Base-by-base conservation (phyloP, 2,797 vertebrate species). In the Podarcis lilfordi region DNA sequence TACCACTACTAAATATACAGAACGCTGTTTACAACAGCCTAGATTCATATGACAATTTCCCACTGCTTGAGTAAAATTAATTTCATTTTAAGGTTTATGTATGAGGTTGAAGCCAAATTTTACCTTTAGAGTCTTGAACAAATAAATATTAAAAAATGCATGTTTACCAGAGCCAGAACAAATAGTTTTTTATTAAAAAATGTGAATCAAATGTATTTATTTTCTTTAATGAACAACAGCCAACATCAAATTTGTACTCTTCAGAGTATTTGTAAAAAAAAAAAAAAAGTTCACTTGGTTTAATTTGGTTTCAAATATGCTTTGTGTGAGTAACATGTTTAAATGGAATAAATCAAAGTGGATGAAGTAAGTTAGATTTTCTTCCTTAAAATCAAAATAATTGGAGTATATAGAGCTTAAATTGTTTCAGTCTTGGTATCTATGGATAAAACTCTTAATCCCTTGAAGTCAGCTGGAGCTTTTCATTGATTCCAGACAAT, bases 261-360 rank as follows among this genome's bases (percentile, higher is more conserved):
- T 66, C n/a, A 85, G 71, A 85, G 10, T 66, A 66, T 89, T 89
- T 80, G 25, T 32, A 32, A 32, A 40, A 74, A 32, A 85, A 71
- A 4, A 50, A 50, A 55, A 55, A 85, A 66, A 81, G 55, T 81
- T 85, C 4, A 66, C 37, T 80, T 74, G 29, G 75, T 79, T 88
- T 88, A 72, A 84, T 84, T 88, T 88, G 35, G 50, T 37, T 72
- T 88, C 76, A 80, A 32, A 79, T 61, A 79, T 80, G 50, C 80
- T 80, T 80, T 74, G 55, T 74, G 61, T 50, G 69, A 80, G 17
- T 81, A 66, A 55, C 29, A 8, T 37, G 32, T 89, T 85, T 85
- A 77, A 89, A 85, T 37, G 25, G 45, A 84, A 45, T 5, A 45
- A 66, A 85, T 89, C 77, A 89, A 75, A 85, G 37, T 50, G 76